Evolutionary conservation across 2,888 invertebrate genomes (phyloP).

Genomic region (Euplexia lucipara): DNA sequence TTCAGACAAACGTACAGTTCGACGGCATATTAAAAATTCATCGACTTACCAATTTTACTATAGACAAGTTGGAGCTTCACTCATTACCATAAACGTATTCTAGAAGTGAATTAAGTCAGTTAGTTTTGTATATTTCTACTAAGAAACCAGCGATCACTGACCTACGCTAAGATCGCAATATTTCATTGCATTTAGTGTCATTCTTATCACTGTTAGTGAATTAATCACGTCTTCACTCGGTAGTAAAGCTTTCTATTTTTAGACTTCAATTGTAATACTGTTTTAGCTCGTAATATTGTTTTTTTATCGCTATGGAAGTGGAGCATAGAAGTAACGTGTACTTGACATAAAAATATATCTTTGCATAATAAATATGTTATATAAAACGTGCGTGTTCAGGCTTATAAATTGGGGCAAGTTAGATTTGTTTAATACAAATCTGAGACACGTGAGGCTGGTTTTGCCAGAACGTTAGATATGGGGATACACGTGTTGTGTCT

Average conservation of each 20-base stretch:
- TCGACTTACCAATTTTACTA: conserved; percentile 34
- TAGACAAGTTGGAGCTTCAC: conserved; percentile 21
- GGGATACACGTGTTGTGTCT: conserved; percentile 7
- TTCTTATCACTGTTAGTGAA: conserved; percentile 58
- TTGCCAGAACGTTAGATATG: background rate
- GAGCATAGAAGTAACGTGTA: conserved; percentile 21
- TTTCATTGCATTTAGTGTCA: conserved; percentile 65
- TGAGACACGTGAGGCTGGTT: conserved; percentile 8
- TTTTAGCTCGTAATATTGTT: background rate
- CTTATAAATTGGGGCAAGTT: conserved; percentile 19
- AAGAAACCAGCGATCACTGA: conserved; percentile 68
- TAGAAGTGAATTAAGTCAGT: conserved; percentile 38
- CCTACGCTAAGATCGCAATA: conserved; percentile 71
- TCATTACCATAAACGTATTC: conserved; percentile 47
- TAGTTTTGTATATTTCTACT: conserved; percentile 36
- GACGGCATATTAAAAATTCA: conserved; percentile 34
- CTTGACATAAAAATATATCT: conserved; percentile 29
- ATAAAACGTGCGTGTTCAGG: conserved; percentile 29
- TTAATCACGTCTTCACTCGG: conserved; percentile 48
- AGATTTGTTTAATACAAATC: conserved; percentile 17
- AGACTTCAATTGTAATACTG: conserved; percentile 19
- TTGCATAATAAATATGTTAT: conserved; percentile 32
- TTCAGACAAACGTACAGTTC: conserved; percentile 28
- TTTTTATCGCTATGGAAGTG: conserved; percentile 25
- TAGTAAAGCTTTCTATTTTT: conserved; percentile 42